Conservation (phyloP, 2,888 invertebrate genomes). For the Neoaliturus tenellus region DNA sequence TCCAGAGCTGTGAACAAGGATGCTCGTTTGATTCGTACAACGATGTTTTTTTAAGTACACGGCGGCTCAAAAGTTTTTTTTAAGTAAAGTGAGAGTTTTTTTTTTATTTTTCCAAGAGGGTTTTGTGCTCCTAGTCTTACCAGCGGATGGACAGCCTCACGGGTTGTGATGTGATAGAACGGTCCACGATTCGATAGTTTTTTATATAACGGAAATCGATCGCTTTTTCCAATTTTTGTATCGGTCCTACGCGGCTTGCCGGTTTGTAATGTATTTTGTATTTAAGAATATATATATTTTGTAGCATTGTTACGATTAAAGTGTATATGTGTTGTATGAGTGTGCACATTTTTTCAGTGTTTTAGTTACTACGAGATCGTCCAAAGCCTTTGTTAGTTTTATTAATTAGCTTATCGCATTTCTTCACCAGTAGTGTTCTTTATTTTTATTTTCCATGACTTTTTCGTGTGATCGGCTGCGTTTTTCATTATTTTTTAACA, state of each 20-base stretch:
- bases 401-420: constrained; percentile 31
- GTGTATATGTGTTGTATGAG: constrained; percentile 56
- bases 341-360: constrained; percentile 44
- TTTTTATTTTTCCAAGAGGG: not conserved
- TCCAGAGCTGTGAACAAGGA: constrained; percentile 18
- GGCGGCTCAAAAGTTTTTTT: constrained; percentile 30
- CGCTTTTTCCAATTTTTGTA: constrained; percentile 52
- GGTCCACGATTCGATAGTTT: constrained; percentile 41
- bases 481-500: not conserved
- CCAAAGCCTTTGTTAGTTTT: constrained; percentile 28
- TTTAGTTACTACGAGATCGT: not conserved
- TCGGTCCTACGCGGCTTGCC: constrained; percentile 53
- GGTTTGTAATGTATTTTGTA: constrained; percentile 57
- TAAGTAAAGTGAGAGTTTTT: not conserved
- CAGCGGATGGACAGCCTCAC: constrained; percentile 37
- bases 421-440: constrained; percentile 39
- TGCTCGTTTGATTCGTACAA: constrained; percentile 28
- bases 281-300: constrained; percentile 56
- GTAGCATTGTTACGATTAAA: constrained; percentile 51
- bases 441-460: constrained; percentile 15
- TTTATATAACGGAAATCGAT: constrained; percentile 44
- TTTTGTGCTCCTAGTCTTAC: constrained; percentile 35
- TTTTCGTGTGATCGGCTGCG: not conserved
- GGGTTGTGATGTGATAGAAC: constrained; percentile 43
- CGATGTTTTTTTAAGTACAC: constrained; percentile 9